Conservation (phyloP, 2,888 invertebrate genomes). For the Trissolcus brochymenae region DNA sequence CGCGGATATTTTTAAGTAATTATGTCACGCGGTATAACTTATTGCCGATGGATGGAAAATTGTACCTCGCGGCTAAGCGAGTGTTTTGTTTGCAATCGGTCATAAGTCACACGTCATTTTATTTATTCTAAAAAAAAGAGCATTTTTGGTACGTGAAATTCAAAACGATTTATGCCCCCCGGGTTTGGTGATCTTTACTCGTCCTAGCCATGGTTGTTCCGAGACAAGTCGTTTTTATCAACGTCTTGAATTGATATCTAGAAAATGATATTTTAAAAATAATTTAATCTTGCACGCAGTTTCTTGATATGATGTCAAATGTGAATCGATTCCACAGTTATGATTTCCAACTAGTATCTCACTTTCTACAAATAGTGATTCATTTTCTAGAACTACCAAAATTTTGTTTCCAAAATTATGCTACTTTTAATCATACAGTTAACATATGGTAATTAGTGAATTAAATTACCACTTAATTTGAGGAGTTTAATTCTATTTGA, state of each 20-base stretch:
- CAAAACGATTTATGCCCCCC: too few relatives aligned
- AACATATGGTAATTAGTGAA: too few relatives aligned
- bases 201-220: neutral
- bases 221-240: neutral
- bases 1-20: slow-evolving; percentile 16
- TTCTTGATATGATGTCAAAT: too few relatives aligned
- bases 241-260: neutral
- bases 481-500: too few relatives aligned
- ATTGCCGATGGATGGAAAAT: slow-evolving; percentile 9
- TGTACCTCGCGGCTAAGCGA: neutral
- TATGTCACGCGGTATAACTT: slow-evolving; percentile 1
- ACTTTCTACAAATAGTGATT: too few relatives aligned
- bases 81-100: neutral
- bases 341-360: too few relatives aligned
- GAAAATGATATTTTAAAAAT: neutral
- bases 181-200: neutral
- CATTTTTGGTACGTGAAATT: too few relatives aligned
- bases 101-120: neutral
- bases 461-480: too few relatives aligned
- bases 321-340: too few relatives aligned
- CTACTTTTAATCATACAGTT: too few relatives aligned
- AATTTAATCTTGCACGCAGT: slow-evolving; percentile 1
- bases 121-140: neutral
- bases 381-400: too few relatives aligned
- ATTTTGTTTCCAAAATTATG: too few relatives aligned